Conservation (phyloP, 2,113 vertebrate species). For the Anser brachyrhynchus region DNA sequence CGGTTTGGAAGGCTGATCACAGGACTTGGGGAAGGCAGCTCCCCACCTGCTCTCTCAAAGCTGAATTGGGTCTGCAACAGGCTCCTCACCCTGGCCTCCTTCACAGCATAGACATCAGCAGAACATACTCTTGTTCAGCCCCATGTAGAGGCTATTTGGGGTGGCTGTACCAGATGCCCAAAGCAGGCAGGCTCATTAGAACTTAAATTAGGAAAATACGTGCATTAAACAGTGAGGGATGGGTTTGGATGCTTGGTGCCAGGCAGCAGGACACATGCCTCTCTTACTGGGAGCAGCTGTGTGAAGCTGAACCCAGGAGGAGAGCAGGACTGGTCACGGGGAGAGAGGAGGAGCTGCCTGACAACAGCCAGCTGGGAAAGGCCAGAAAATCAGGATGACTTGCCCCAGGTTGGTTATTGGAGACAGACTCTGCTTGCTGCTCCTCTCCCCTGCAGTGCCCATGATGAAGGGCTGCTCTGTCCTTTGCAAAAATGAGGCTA, state of each 20-base stretch:
- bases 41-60: neutral
- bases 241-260: accelerated
- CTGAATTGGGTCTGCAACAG: neutral
- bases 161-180: neutral
- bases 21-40: neutral
- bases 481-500: neutral
- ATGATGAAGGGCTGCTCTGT: accelerated
- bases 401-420: neutral
- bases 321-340: neutral
- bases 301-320: neutral
- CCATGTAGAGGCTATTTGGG: neutral
- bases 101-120: neutral
- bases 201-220: neutral
- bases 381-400: neutral
- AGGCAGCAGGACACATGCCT: neutral
- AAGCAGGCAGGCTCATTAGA: neutral
- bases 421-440: neutral
- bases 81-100: accelerated
- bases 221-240: accelerated
- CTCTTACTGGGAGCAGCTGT: accelerated
- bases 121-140: neutral
- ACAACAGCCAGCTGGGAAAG: neutral
- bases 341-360: neutral
- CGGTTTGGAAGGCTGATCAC: neutral
- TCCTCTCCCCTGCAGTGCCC: neutral